Evolutionary conservation across 2,113 vertebrate genomes (phyloP).

Genomic region (Salvelinus fontinalis): DNA sequence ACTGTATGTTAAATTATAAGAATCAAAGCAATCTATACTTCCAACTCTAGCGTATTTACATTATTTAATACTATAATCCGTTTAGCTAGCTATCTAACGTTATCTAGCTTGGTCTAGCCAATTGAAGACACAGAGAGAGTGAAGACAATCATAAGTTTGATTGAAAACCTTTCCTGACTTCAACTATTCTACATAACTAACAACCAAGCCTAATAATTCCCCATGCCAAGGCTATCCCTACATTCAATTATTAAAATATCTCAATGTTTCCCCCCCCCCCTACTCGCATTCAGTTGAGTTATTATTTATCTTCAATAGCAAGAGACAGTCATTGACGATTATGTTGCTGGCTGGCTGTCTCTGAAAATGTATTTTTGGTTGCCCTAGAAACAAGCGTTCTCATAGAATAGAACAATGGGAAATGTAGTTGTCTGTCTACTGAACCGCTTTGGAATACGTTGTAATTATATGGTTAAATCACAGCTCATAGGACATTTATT

Average conservation of each 20-base stretch:
- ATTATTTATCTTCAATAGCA: not conserved
- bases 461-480: no score
- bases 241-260: not conserved
- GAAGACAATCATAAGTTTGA: no score
- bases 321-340: not conserved
- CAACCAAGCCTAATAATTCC: no score
- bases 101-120: not conserved
- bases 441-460: not conserved
- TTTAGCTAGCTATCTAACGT: not conserved
- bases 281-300: not conserved
- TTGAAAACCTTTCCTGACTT: no score
- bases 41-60: no score
- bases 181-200: no score
- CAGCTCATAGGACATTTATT: not conserved
- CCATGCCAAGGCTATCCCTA: no score
- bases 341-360: not conserved
- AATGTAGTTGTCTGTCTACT: slow-evolving; percentile 2
- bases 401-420: slow-evolving; percentile 7
- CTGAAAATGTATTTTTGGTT: slow-evolving; percentile 5
- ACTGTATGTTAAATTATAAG: not conserved
- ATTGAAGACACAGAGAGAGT: no score
- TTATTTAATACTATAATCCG: not conserved
- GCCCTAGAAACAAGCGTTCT: slow-evolving; percentile 7
- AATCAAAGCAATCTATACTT: no score
- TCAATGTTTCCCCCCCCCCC: not conserved